A percentile compares a stretch with the other conserved stretches of the same genome.
phyloP scores from a whole-genome alignment of 2,113 vertebrate genomes.

The Elephas maximus region DNA sequence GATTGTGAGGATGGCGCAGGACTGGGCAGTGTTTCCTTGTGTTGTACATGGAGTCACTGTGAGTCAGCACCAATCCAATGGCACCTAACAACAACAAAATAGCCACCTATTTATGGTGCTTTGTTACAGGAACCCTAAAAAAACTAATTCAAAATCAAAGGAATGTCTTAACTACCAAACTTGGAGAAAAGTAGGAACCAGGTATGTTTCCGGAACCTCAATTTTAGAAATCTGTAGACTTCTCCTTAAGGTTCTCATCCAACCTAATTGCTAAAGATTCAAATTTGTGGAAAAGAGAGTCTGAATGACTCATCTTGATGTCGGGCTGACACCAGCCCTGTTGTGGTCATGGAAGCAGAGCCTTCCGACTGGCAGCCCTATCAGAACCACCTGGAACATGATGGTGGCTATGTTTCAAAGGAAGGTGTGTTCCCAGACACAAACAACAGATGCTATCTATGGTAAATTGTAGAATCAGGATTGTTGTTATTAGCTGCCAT shows the following conservation, averaged over 20 bases:
- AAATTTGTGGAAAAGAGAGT: not conserved
- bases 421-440: not conserved
- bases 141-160: not conserved
- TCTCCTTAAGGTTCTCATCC: not conserved
- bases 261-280: not conserved
- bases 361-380: not conserved
- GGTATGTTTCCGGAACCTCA: not conserved
- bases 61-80: no score
- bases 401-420: not conserved
- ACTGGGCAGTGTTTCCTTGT: no score
- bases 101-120: not conserved
- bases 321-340: not conserved
- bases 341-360: rapidly evolving
- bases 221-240: not conserved
- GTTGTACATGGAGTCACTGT: no score
- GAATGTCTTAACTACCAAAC: not conserved
- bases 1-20: no score
- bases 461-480: not conserved
- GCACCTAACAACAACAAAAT: not conserved
- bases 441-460: not conserved
- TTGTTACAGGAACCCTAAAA: not conserved
- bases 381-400: not conserved
- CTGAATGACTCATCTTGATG: not conserved
- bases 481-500: no score
- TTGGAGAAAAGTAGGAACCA: not conserved